These are phyloP conservation scores for Noctua pronuba DNA, from an alignment of 2,888 invertebrate species.

Conservation along the genomic window DNA sequence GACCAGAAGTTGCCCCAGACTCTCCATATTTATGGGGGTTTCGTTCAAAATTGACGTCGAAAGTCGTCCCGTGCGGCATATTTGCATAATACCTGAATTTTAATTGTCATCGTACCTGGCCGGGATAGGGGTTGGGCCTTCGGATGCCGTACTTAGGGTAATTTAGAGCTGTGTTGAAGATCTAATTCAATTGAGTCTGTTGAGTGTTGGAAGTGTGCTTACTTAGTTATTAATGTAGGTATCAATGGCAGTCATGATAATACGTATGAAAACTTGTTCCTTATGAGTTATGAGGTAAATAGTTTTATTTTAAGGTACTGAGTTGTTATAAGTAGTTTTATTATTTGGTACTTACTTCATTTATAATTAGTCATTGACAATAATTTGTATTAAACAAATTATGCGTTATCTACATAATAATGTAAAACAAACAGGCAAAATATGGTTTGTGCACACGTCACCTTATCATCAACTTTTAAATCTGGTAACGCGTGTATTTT, in stretches of 20 bases:
- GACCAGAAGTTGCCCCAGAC: slow-evolving; percentile 35
- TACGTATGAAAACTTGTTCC: not conserved
- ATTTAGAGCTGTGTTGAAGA: slow-evolving; percentile 26
- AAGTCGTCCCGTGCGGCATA: slow-evolving; percentile 47
- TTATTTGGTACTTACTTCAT: too few relatives aligned
- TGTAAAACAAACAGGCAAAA: too few relatives aligned
- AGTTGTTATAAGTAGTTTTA: too few relatives aligned
- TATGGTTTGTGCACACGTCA: too few relatives aligned
- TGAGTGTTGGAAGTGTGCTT: not conserved
- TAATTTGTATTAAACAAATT: too few relatives aligned
- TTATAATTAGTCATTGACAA: too few relatives aligned
- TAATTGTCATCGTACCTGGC: slow-evolving; percentile 56
- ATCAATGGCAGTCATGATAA: not conserved
- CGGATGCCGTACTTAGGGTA: slow-evolving; percentile 16
- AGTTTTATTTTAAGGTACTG: too few relatives aligned
- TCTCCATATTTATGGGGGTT: slow-evolving; percentile 57
- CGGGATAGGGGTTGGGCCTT: slow-evolving; percentile 22
- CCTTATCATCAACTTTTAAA: too few relatives aligned
- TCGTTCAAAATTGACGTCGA: slow-evolving; percentile 54
- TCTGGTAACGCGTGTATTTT: too few relatives aligned
- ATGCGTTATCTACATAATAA: too few relatives aligned
- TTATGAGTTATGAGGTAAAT: not conserved
- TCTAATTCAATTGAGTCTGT: slow-evolving; percentile 18
- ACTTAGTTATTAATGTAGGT: not conserved
- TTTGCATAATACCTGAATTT: slow-evolving; percentile 66